Conservation (phyloP, 2,797 vertebrate species). For the Antrozous pallidus region DNA sequence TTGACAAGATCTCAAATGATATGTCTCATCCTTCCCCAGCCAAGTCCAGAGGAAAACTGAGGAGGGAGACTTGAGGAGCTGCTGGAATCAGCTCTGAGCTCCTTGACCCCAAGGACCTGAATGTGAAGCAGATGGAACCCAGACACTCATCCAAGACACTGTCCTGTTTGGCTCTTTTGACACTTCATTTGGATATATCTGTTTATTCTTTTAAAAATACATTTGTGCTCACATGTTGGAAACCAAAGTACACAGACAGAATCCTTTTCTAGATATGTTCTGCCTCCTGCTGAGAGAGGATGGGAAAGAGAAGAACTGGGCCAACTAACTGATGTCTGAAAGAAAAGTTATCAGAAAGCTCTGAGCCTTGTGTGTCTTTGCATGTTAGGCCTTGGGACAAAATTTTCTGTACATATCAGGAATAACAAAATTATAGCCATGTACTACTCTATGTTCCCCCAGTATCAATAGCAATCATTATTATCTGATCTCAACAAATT, state of each 20-base stretch:
- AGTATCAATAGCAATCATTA: neutral
- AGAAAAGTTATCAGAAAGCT: neutral
- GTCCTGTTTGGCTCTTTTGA: conserved; percentile 41
- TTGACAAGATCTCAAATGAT: neutral
- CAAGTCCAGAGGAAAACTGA: neutral
- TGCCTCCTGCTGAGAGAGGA: neutral
- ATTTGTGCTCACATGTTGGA: conserved; percentile 30
- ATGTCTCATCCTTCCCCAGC: neutral
- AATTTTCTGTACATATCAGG: neutral
- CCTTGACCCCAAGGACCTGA: conserved; percentile 47
- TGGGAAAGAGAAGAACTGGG: neutral
- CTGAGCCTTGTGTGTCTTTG: neutral
- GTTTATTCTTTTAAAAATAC: conserved; percentile 69
- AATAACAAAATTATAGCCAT: neutral
- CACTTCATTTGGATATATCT: conserved; percentile 70
- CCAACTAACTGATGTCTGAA: neutral
- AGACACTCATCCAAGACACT: conserved; percentile 64
- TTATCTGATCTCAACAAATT: neutral
- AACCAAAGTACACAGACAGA: conserved; percentile 32
- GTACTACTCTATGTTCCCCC: neutral
- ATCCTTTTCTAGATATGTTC: conserved; percentile 42
- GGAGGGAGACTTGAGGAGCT: neutral
- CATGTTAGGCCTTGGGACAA: neutral
- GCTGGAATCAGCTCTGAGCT: neutral
- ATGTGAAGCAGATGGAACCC: conserved; percentile 67